phyloP scores from a whole-genome alignment of 2,888 invertebrate genomes.

The Trilocha varians region DNA sequence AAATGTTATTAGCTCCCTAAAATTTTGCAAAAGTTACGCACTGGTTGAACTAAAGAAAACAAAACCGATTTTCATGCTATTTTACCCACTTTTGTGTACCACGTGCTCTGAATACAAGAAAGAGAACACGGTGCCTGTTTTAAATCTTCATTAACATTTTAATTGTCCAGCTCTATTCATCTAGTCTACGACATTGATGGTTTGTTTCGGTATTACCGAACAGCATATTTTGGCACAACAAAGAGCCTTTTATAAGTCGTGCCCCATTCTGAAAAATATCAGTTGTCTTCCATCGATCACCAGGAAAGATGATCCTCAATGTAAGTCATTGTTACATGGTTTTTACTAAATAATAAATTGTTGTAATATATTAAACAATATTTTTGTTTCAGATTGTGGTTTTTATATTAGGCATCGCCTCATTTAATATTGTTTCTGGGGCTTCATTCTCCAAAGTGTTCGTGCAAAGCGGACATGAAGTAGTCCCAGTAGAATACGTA shows the following conservation, averaged over 20 bases:
- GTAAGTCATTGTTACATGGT: conserved; percentile 35
- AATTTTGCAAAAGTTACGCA: conserved; percentile 41
- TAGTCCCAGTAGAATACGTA: conserved; percentile 32
- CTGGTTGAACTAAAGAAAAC: conserved; percentile 31
- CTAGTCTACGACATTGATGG: conserved; percentile 63
- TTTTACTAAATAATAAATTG: conserved; percentile 3
- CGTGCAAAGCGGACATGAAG: conserved; percentile 36
- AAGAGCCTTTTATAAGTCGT: conserved; percentile 58
- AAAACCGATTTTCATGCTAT: conserved; percentile 43
- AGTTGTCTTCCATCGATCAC: conserved; percentile 56
- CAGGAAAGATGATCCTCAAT: conserved; percentile 58
- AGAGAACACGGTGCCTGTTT: conserved; percentile 40
- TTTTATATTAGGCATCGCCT: conserved; percentile 24
- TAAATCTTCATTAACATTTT: conserved; percentile 64
- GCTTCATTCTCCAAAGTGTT: conserved; percentile 50
- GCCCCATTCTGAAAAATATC: conserved; percentile 51
- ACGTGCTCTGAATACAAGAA: conserved; percentile 55
- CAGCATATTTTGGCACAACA: conserved; percentile 58
- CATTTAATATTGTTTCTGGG: conserved; percentile 24
- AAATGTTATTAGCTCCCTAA: conserved; percentile 27
- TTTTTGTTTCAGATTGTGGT: conserved; percentile 34
- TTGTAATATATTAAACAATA: conserved; percentile 6
- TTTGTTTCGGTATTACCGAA: conserved; percentile 69
- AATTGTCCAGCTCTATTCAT: conserved; percentile 62
- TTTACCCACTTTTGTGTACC: conserved; percentile 43